These are phyloP conservation scores for Phaonia tiefii DNA, from an alignment of 2,888 invertebrate genomes.

Conservation along the genomic window DNA sequence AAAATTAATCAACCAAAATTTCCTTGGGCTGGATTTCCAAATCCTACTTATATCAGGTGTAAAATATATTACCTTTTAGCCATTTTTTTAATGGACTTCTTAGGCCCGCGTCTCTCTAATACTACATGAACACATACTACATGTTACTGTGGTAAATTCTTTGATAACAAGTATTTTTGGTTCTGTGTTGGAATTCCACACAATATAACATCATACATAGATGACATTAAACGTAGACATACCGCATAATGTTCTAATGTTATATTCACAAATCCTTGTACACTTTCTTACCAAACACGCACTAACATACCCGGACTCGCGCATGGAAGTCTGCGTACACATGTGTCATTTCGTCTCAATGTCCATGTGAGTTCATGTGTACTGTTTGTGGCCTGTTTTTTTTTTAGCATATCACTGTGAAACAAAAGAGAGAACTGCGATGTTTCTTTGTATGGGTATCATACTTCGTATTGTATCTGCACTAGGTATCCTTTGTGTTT, in stretches of 20 bases:
- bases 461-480: conserved; percentile 14
- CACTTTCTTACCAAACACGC: neutral
- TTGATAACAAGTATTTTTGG: neutral
- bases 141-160: neutral
- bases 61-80: too few relatives aligned
- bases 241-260: conserved; percentile 64
- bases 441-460: conserved; percentile 38
- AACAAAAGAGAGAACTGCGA: neutral
- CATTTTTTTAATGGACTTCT: too few relatives aligned
- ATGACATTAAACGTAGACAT: conserved; percentile 64
- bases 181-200: neutral
- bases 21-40: too few relatives aligned
- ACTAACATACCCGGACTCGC: too few relatives aligned
- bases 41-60: too few relatives aligned
- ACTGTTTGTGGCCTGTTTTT: conserved; percentile 11
- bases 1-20: too few relatives aligned
- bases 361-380: neutral
- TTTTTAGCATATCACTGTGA: conserved; percentile 9
- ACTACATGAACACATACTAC: neutral
- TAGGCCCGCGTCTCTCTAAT: too few relatives aligned
- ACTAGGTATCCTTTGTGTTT: too few relatives aligned
- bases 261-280: conserved; percentile 35
- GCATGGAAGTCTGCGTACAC: neutral
- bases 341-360: neutral
- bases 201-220: conserved; percentile 57